These are phyloP conservation scores for Dendrocopos noguchii DNA, from an alignment of 2,113 vertebrate species.

Conservation along the genomic window DNA sequence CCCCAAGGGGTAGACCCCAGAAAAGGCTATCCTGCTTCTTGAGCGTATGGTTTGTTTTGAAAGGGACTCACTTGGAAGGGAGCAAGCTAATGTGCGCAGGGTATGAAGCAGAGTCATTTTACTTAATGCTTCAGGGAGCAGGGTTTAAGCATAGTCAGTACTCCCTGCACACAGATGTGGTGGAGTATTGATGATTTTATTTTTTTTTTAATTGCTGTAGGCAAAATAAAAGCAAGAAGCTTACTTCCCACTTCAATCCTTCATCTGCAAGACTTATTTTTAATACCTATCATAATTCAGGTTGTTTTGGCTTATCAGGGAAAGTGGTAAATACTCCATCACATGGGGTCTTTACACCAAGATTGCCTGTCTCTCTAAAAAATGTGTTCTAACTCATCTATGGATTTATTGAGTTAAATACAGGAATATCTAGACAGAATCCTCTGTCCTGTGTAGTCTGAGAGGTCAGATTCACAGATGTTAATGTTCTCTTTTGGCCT, in stretches of 20 bases:
- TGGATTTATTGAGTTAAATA: slow-evolving; percentile 33
- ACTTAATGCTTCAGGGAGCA: not conserved
- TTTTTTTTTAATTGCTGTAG: not conserved
- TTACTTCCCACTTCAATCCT: too few relatives aligned
- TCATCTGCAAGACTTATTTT: not conserved
- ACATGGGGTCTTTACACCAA: not conserved
- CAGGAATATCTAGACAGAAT: slow-evolving; percentile 25
- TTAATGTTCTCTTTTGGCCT: not conserved
- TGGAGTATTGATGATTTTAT: not conserved
- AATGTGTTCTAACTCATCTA: not conserved
- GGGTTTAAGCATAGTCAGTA: not conserved
- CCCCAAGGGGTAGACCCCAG: not conserved
- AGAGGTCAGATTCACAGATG: slow-evolving; percentile 2
- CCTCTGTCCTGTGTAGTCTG: not conserved
- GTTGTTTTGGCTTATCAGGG: not conserved
- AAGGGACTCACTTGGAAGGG: not conserved
- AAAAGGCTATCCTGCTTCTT: not conserved
- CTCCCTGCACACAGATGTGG: not conserved
- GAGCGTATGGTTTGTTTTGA: not conserved
- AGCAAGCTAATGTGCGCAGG: not conserved
- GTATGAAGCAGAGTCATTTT: not conserved
- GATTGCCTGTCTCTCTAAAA: not conserved
- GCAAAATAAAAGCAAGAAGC: not conserved
- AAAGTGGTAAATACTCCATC: not conserved
- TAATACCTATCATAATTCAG: not conserved